Evolutionary conservation across 2,113 vertebrate genomes (phyloP).

Genomic region (Hypocryptadius cinnamomeus): DNA sequence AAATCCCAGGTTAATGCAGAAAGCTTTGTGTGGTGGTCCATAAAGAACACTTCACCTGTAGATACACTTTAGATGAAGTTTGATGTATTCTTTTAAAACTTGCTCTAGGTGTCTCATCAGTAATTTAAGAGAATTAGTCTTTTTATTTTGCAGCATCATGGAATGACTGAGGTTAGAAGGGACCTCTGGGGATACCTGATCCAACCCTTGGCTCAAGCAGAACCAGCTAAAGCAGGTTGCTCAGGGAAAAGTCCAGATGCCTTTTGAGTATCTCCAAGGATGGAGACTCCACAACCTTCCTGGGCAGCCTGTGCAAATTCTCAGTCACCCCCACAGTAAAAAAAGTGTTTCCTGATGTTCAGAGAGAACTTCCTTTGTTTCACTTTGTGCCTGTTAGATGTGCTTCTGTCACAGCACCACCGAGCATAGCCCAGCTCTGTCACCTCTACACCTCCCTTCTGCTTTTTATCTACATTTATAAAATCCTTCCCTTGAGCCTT

Average conservation of each 20-base stretch:
- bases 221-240: not conserved
- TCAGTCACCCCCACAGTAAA: not conserved
- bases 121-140: not conserved
- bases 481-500: not conserved
- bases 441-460: not conserved
- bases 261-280: not conserved
- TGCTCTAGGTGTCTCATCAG: not conserved
- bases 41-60: not conserved
- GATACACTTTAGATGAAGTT: not conserved
- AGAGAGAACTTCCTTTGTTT: not conserved
- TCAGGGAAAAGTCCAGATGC: not conserved
- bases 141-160: not conserved
- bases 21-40: not conserved
- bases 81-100: not conserved
- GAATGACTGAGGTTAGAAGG: not conserved
- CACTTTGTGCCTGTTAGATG: rapidly evolving
- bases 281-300: not conserved
- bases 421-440: not conserved
- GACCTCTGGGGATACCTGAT: not conserved
- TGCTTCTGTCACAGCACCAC: not conserved
- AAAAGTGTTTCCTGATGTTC: not conserved
- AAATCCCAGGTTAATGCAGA: not conserved
- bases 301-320: not conserved
- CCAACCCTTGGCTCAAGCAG: not conserved
- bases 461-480: rapidly evolving